phyloP scores from a whole-genome alignment of 2,797 vertebrate species.

The Clarias pachynema region DNA sequence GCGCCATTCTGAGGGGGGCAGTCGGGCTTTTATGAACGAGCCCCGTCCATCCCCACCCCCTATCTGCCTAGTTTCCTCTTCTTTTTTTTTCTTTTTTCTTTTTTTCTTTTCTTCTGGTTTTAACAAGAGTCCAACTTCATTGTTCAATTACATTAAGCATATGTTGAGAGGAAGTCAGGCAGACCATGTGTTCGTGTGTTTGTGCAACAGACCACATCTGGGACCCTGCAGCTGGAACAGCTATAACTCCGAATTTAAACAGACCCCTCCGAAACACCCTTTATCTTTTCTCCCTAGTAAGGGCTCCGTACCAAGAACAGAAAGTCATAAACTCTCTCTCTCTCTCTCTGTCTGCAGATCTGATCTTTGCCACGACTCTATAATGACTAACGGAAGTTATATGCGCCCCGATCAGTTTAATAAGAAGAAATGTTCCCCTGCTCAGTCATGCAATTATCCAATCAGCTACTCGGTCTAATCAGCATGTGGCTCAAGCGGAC shows the following conservation, averaged over 20 bases:
- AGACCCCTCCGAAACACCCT: constrained; percentile 21
- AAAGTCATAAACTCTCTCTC: constrained; percentile 12
- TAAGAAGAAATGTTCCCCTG: not conserved
- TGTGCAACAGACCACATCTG: constrained; percentile 75
- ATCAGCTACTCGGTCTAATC: not conserved
- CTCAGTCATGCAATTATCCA: not conserved
- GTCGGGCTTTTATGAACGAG: constrained; percentile 28
- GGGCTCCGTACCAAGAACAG: constrained; percentile 8
- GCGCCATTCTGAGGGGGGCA: constrained; percentile 17
- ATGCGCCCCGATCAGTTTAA: not conserved
- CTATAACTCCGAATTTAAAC: constrained; percentile 60
- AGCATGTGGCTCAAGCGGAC: not conserved
- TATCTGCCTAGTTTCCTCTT: not conserved
- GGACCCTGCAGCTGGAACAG: constrained; percentile 61
- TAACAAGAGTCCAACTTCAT: constrained; percentile 60
- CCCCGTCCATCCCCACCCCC: constrained; percentile 15
- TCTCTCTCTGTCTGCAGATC: not conserved
- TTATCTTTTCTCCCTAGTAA: constrained; percentile 28
- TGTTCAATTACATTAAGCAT: constrained; percentile 71
- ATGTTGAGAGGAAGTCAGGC: constrained; percentile 67
- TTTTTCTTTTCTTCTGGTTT: constrained; percentile 28
- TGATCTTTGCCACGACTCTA: not conserved
- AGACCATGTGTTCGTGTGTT: constrained; percentile 70
- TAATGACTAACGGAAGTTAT: not conserved
- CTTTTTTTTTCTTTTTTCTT: too few species aligned